Evolutionary conservation across 2,888 invertebrate species (phyloP).

Genomic region (Phyllotreta striolata): DNA sequence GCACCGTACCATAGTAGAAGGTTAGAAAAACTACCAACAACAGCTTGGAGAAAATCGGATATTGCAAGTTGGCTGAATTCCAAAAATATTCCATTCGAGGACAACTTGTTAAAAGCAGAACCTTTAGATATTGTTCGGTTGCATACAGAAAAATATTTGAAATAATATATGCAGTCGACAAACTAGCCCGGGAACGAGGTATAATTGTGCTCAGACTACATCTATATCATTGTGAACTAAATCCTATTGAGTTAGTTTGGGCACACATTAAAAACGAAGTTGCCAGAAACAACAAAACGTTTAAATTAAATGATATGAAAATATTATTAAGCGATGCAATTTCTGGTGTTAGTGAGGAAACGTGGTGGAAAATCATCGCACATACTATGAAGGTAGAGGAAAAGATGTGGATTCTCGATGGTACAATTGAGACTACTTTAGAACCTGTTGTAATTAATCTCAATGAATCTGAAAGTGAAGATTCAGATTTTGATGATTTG

Average conservation of each 20-base stretch:
- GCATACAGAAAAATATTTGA: conserved; percentile 2
- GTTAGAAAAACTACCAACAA: conserved; percentile 1
- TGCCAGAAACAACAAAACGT: background rate
- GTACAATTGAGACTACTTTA: too few species aligned
- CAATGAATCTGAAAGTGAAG: too few species aligned
- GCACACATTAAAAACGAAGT: background rate
- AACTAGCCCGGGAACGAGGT: conserved; percentile 4
- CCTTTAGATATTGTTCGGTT: conserved; percentile 1
- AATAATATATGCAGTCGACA: conserved; percentile 12
- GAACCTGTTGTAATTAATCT: too few species aligned
- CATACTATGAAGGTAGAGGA: too few species aligned
- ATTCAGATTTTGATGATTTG: too few species aligned
- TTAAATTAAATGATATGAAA: background rate
- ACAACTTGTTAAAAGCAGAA: conserved; percentile 13
- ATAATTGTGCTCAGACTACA: too few species aligned
- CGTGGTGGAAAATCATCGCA: too few species aligned
- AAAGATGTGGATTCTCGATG: too few species aligned
- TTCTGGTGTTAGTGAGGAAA: too few species aligned
- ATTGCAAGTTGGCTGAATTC: conserved; percentile 3
- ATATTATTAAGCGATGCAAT: too few species aligned
- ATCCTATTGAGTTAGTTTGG: background rate
- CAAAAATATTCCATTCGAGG: conserved; percentile 5
- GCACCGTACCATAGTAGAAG: conserved; percentile 8
- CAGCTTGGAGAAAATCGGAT: conserved; percentile 8
- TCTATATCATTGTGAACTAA: background rate